phyloP scores from a whole-genome alignment of 2,888 invertebrate species.

The Drosophila vallismaia region DNA sequence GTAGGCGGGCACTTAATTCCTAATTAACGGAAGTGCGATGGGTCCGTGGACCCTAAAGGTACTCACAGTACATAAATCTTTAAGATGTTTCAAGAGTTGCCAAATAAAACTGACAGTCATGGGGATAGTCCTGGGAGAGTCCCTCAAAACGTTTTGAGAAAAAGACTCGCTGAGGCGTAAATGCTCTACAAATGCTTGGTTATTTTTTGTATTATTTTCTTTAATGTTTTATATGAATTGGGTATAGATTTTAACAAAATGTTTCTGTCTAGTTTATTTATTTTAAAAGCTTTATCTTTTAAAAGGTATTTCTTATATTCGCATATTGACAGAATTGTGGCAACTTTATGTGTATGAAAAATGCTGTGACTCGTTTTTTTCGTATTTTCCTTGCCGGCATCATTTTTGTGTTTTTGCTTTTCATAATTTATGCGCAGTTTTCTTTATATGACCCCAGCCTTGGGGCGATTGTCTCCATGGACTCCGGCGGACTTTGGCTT shows the following conservation, averaged over 20 bases:
- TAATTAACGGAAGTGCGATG: constrained; percentile 64
- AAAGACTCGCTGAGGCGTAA: not conserved
- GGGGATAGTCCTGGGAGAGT: not conserved
- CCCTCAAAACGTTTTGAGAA: not conserved
- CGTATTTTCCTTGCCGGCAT: constrained; percentile 17
- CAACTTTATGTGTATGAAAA: constrained; percentile 44
- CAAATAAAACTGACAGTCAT: constrained; percentile 31
- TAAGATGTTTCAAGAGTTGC: constrained; percentile 56
- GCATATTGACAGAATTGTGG: too few species aligned
- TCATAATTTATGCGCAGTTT: constrained; percentile 71
- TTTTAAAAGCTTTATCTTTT: not conserved
- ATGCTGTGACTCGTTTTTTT: constrained; percentile 52
- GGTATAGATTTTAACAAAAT: not conserved
- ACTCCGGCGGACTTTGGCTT: constrained; percentile 42
- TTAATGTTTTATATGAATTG: not conserved
- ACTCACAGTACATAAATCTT: constrained; percentile 58
- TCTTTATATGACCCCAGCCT: constrained; percentile 54
- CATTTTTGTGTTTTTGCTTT: constrained; percentile 45
- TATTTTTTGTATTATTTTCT: not conserved
- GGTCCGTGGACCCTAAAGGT: constrained; percentile 13
- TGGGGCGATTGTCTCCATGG: constrained; percentile 19
- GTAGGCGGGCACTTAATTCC: constrained; percentile 42
- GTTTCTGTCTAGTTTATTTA: not conserved
- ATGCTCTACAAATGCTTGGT: not conserved
- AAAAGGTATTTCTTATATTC: not conserved